Evolutionary conservation across 2,888 invertebrate species (phyloP).

Genomic region (Drosophila quinaria): DNA sequence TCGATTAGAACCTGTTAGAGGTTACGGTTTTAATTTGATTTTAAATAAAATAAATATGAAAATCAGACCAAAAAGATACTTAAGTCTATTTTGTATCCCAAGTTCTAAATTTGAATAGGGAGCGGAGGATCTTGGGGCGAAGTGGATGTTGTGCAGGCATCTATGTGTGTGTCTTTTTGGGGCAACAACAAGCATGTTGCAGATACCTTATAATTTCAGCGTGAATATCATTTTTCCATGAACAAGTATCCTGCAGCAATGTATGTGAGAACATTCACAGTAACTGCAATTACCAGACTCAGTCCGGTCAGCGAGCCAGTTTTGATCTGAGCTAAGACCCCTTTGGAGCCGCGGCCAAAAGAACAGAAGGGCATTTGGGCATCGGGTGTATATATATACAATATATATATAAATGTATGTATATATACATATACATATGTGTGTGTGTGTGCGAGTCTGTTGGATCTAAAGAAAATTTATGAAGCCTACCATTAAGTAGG

Average conservation of each 20-base stretch:
- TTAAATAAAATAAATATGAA: neutral
- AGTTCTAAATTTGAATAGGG: neutral
- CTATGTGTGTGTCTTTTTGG: conserved; percentile 33
- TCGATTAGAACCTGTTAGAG: too few species aligned
- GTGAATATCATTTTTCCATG: conserved; percentile 82
- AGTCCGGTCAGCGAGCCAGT: conserved; percentile 19
- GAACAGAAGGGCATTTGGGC: conserved; percentile 42
- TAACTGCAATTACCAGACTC: conserved; percentile 76
- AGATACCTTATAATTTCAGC: conserved; percentile 80
- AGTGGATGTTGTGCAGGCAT: neutral
- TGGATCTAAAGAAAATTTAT: conserved; percentile 78
- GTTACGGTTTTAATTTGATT: neutral
- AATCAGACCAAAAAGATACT: neutral
- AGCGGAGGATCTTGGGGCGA: neutral
- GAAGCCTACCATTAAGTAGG: conserved; percentile 79
- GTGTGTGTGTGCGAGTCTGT: conserved; percentile 40
- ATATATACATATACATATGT: neutral
- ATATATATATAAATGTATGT: neutral
- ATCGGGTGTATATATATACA: neutral
- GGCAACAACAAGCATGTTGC: conserved; percentile 41
- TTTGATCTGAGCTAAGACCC: conserved; percentile 16
- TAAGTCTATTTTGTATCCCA: neutral
- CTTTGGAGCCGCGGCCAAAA: conserved; percentile 5
- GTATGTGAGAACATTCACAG: conserved; percentile 82
- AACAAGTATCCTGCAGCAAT: conserved; percentile 80